phyloP scores from a whole-genome alignment of 2,797 vertebrate genomes.

The Ibycter americanus region DNA sequence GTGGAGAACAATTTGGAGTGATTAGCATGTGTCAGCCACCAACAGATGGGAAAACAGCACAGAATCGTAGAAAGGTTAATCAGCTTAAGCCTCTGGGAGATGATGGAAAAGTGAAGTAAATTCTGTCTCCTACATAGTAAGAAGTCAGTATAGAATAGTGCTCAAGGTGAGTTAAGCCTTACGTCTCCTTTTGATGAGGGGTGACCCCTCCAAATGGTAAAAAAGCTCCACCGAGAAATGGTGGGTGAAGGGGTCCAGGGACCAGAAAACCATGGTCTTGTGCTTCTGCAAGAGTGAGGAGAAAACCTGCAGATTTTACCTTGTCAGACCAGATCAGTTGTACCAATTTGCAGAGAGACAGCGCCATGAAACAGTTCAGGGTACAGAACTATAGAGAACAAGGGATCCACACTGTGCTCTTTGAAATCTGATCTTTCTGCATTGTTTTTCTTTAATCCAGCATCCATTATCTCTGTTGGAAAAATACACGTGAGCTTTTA shows the following conservation, averaged over 20 bases:
- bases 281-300: neutral
- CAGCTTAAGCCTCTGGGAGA: neutral
- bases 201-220: neutral
- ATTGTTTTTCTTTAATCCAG: conserved; percentile 27
- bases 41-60: neutral
- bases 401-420: neutral
- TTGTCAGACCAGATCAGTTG: neutral
- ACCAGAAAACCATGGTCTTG: neutral
- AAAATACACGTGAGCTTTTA: neutral
- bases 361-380: neutral
- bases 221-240: neutral
- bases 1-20: neutral
- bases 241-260: neutral
- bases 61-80: neutral
- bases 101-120: neutral
- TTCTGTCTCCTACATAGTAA: neutral
- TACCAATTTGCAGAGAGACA: neutral
- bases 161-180: neutral
- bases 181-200: neutral
- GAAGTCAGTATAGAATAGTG: neutral
- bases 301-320: neutral
- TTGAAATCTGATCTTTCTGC: conserved; percentile 19
- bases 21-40: neutral
- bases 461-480: neutral
- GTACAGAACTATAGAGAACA: neutral